Conservation (phyloP, 2,113 vertebrate species). For the Strix aluco region DNA sequence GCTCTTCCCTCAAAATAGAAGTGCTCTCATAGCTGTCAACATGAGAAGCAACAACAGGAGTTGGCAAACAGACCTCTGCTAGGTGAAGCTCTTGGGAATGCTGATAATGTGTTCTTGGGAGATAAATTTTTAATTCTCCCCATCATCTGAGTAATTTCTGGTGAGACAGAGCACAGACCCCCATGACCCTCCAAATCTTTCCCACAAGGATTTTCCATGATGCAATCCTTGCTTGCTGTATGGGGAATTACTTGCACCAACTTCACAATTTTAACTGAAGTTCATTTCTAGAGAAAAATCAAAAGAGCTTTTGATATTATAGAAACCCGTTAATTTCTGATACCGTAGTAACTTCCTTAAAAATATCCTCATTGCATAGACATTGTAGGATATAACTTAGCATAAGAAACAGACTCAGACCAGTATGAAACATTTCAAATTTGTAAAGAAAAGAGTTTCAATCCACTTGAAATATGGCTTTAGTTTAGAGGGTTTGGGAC, state of each 20-base stretch:
- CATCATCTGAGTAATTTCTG: background rate
- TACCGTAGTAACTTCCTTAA: background rate
- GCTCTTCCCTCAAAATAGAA: background rate
- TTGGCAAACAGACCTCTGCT: background rate
- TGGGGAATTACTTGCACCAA: background rate
- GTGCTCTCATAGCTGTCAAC: background rate
- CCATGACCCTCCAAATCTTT: background rate
- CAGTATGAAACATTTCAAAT: background rate
- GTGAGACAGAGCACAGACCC: background rate
- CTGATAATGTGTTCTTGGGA: background rate
- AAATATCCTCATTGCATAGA: background rate
- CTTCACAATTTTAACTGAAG: background rate
- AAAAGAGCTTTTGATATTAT: background rate
- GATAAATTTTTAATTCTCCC: slow-evolving; percentile 7
- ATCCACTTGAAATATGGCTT: background rate
- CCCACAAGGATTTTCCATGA: background rate
- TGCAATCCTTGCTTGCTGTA: background rate
- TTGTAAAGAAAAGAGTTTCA: background rate
- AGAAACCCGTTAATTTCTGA: background rate
- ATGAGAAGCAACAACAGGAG: background rate
- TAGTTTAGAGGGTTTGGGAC: background rate
- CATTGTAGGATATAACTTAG: background rate
- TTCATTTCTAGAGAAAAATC: background rate
- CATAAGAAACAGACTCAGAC: background rate
- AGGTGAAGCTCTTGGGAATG: background rate